Evolutionary conservation across 2,113 vertebrate species (phyloP).

Genomic region (Myotis lucifugus): DNA sequence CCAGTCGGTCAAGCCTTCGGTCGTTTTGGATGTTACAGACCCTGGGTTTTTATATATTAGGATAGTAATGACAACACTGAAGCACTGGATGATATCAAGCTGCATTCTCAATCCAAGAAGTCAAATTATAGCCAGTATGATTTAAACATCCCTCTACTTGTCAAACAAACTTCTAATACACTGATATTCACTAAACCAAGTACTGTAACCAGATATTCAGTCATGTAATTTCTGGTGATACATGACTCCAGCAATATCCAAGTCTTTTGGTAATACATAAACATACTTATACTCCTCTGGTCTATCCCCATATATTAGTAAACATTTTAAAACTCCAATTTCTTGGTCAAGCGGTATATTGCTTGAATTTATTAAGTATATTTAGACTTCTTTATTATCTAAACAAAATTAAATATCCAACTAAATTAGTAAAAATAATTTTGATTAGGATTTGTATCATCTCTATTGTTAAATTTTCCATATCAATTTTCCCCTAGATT

Average conservation of each 20-base stretch:
- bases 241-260: not conserved
- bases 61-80: constrained; percentile 43
- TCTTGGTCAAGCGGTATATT: constrained; percentile 33
- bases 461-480: not conserved
- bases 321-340: constrained; percentile 46
- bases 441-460: not conserved
- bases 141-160: not conserved
- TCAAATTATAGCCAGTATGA: constrained; percentile 11
- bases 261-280: constrained; percentile 1
- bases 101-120: constrained; percentile 50
- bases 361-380: constrained; percentile 54
- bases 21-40: too few species aligned
- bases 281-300: not conserved
- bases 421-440: constrained; percentile 50
- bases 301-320: not conserved
- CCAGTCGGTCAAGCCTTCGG: too few species aligned
- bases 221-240: not conserved
- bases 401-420: constrained; percentile 63
- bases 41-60: not conserved
- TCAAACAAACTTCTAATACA: not conserved
- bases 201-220: not conserved
- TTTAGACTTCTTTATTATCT: constrained; percentile 49
- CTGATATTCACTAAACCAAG: not conserved
- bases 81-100: constrained; percentile 42
- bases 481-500: constrained; percentile 1